Base-by-base conservation (phyloP, 2,888 invertebrate genomes). In the Sarcophaga caerulescens region DNA sequence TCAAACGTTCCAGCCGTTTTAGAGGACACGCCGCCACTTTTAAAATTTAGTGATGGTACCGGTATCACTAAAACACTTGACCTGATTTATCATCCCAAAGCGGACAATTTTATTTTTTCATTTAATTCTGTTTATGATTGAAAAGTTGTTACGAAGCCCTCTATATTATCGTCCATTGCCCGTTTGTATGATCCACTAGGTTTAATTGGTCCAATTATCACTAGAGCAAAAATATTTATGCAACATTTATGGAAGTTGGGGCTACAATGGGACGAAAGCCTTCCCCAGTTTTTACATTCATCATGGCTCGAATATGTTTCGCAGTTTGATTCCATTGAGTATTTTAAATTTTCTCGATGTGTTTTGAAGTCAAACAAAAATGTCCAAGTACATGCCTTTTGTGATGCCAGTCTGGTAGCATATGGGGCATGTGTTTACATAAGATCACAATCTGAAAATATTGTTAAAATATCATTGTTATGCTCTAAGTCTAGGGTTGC, bases 181-280 rank as follows among this genome's bases (percentile, higher is more conserved):
- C 8, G 6, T 35, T 35, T 35, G 8, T 35, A 87, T n/a, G 81
- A 87, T 12, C 71, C 84, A 3, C 68, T 79, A 35, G 78, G 70
- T 21, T 68, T 86, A n/a, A 73, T 86, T 71, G 79, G 81, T 2
- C 84, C 81, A 4, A 69, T 84, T 23, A 52, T 87, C 25, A 57
- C 76, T 52, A 71, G 59, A 35, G 80, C 76, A 21, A 85, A 81
- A 21, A 25, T 25, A n/a, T n/a, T n/a, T n/a, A 25, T 25, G 25
- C 25, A 25, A 25, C 25, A 25, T 25, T 25, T 25, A 25, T 25
- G 3, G 25, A 25, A 25, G 4, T 25, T 25, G 25, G 25, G 4
- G 25, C 25, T 25, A 25, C 25, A 25, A 25, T 4, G 25, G 3
- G 25, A 25, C 25, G 25, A 25, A 25, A 25, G 25, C 25, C 25